phyloP scores from a whole-genome alignment of 2,113 vertebrate species.

The Pteropus alecto region DNA sequence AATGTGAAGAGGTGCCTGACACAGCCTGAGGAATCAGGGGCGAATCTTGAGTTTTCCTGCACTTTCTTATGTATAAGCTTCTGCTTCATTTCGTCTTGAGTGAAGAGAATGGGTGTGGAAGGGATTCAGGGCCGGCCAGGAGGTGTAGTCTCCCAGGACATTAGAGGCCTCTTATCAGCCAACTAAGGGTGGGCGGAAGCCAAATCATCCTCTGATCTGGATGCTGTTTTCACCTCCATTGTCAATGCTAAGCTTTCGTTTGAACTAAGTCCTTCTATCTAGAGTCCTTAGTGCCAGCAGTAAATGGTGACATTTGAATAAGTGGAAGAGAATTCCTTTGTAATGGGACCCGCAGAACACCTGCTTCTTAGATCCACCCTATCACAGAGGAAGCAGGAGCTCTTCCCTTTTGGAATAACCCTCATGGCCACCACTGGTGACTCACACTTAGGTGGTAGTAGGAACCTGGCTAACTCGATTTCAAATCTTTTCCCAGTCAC shows the following conservation, averaged over 20 bases:
- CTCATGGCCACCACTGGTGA: background rate
- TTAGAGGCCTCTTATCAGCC: background rate
- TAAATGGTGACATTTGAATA: constrained; percentile 24
- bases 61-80: background rate
- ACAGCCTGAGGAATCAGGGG: background rate
- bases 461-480: background rate
- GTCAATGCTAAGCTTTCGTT: constrained; percentile 47
- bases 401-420: background rate
- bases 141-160: background rate
- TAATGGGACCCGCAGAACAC: background rate
- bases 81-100: background rate
- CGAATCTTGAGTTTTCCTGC: background rate
- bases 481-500: background rate
- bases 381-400: background rate
- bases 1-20: background rate
- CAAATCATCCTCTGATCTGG: background rate
- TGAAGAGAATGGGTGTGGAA: background rate
- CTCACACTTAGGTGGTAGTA: background rate
- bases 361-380: background rate
- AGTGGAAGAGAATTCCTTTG: background rate
- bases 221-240: constrained; percentile 43
- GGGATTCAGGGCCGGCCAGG: background rate
- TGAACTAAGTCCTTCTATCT: constrained; percentile 41
- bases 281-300: background rate
- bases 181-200: background rate